Evolutionary conservation across 2,888 invertebrate species (phyloP).

Genomic region (Zaprionus lineosus): DNA sequence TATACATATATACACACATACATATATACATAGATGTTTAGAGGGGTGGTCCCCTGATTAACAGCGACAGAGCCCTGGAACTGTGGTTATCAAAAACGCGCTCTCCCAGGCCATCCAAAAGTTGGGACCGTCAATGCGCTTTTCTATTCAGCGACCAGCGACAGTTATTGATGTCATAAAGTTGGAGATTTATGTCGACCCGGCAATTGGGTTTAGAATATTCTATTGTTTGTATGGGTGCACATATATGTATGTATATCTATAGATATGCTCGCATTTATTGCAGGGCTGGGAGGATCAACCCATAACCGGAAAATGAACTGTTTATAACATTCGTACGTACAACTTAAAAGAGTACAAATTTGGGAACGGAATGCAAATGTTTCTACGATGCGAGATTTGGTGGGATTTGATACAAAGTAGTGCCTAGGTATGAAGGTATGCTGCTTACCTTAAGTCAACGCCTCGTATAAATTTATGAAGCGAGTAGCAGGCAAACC

Average conservation of each 20-base stretch:
- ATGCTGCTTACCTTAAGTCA: slow-evolving; percentile 61
- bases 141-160: slow-evolving; percentile 54
- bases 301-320: slow-evolving; percentile 31
- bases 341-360: background rate
- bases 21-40: background rate
- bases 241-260: background rate
- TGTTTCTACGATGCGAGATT: background rate
- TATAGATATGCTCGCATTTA: background rate
- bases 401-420: background rate
- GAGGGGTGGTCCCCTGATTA: slow-evolving; percentile 59
- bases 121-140: slow-evolving; percentile 48
- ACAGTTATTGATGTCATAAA: slow-evolving; percentile 78
- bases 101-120: slow-evolving; percentile 43
- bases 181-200: slow-evolving; percentile 72
- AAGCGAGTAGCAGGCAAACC: slow-evolving; percentile 26
- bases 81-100: slow-evolving; percentile 63
- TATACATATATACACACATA: no score
- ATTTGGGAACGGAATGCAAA: background rate
- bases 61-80: slow-evolving; percentile 46
- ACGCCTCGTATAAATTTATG: slow-evolving; percentile 71
- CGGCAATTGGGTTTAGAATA: slow-evolving; percentile 37
- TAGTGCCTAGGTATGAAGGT: background rate
- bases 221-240: slow-evolving; percentile 37
- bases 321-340: slow-evolving; percentile 36
- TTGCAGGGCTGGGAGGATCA: slow-evolving; percentile 24